Percentiles rank a stretch among this genome's conserved stretches.
Evolutionary conservation across 92 coral and sea anemone species (phyloP).

Genomic region (Micromussa lordhowensis): DNA sequence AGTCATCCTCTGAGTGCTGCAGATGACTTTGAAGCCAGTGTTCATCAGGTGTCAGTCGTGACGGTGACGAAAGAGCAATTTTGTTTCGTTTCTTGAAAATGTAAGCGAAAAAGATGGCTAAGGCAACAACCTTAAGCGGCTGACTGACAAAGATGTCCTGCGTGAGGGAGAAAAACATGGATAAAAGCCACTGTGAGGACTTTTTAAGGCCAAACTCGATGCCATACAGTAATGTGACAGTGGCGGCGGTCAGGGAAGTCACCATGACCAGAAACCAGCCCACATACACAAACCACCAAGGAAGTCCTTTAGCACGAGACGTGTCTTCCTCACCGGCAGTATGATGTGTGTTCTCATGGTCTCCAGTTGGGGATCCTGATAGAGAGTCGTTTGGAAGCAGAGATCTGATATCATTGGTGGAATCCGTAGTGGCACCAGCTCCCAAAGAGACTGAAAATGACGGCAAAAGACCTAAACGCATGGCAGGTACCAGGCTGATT

Average conservation of each 20-base stretch:
- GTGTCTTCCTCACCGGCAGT: neutral
- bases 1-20: slow-evolving; percentile 7
- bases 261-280: slow-evolving; percentile 81
- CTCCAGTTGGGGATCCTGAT: slow-evolving; percentile 11
- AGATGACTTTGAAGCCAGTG: neutral
- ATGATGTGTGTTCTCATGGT: neutral
- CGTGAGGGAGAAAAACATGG: slow-evolving; percentile 84
- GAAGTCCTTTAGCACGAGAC: slow-evolving; percentile 53
- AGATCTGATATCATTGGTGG: slow-evolving; percentile 6
- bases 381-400: slow-evolving; percentile 23
- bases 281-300: slow-evolving; percentile 86
- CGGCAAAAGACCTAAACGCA: slow-evolving; percentile 29
- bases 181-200: slow-evolving; percentile 93
- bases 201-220: slow-evolving; percentile 80
- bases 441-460: slow-evolving; percentile 1
- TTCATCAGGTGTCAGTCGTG: slow-evolving; percentile 30
- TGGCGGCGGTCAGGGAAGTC: slow-evolving; percentile 73
- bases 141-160: slow-evolving; percentile 93
- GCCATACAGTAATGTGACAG: slow-evolving; percentile 87
- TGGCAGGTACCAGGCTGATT: slow-evolving; percentile 2
- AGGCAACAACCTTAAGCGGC: slow-evolving; percentile 81
- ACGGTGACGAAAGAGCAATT: slow-evolving; percentile 14
- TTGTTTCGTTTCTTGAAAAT: slow-evolving; percentile 79
- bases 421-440: neutral
- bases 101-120: slow-evolving; percentile 82